A percentile compares a stretch with the other conserved stretches of the same genome.
These are phyloP conservation scores for Paramormyrops hopkinsi DNA, from an alignment of 2,797 vertebrate species.

Conservation along the genomic window DNA sequence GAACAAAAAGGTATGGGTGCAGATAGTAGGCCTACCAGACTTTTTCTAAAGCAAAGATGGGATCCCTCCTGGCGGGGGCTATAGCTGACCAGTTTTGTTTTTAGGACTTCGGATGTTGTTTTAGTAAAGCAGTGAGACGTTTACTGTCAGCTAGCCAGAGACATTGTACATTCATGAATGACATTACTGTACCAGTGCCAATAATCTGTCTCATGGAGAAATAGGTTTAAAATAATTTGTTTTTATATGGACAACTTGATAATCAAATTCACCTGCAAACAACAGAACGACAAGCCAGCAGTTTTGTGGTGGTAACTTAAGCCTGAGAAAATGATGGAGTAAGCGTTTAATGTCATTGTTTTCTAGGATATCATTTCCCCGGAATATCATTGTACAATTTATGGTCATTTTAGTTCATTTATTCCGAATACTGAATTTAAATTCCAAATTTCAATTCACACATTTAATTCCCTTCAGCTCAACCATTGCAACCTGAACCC, in stretches of 20 bases:
- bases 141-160: not conserved
- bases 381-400: not conserved
- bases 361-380: not conserved
- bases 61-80: not conserved
- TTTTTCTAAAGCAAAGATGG: not conserved
- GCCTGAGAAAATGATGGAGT: not conserved
- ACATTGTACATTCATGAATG: not conserved
- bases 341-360: not conserved
- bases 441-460: not conserved
- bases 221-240: not conserved
- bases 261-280: not conserved
- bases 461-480: not conserved
- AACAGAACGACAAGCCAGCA: not conserved
- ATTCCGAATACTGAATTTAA: not conserved
- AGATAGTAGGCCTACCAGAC: not conserved
- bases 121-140: not conserved
- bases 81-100: not conserved
- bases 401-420: not conserved
- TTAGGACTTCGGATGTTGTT: not conserved
- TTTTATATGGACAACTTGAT: conserved; percentile 1
- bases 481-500: not conserved
- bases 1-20: not conserved
- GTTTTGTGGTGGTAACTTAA: not conserved
- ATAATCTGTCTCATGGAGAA: not conserved
- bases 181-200: not conserved